phyloP scores from a whole-genome alignment of 2,888 invertebrate species.

The Gryllus longicercus region DNA sequence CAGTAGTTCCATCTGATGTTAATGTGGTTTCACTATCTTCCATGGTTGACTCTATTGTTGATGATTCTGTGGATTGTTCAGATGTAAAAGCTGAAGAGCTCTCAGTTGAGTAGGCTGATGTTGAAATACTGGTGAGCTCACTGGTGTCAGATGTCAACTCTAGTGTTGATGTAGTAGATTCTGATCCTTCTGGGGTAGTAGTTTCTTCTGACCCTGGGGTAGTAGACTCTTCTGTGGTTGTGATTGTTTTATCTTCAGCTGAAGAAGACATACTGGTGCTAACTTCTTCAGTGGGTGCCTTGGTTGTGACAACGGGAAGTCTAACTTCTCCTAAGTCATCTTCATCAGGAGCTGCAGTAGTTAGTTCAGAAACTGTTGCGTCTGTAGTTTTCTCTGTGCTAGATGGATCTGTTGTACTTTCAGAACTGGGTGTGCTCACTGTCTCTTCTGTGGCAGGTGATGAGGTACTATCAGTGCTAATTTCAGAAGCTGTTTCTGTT shows the following conservation, averaged over 20 bases:
- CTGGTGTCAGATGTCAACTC: slow-evolving; percentile 21
- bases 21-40: background rate
- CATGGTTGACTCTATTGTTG: background rate
- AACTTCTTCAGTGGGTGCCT: no score
- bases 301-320: no score
- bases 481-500: slow-evolving; percentile 10
- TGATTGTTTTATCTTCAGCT: background rate
- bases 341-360: no score
- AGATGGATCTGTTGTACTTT: no score
- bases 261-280: no score
- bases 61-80: background rate
- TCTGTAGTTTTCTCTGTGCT: no score
- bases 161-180: slow-evolving; percentile 21
- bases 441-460: background rate
- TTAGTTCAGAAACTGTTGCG: no score
- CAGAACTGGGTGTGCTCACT: background rate
- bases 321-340: no score
- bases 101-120: slow-evolving; percentile 18
- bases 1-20: background rate
- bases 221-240: background rate
- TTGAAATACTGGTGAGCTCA: background rate
- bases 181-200: background rate
- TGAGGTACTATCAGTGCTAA: background rate
- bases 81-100: background rate
- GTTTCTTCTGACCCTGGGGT: background rate